Percentiles rank a stretch among this genome's conserved stretches.
phyloP scores from a whole-genome alignment of 2,888 invertebrate species.

The Phytoseiulus persimilis region DNA sequence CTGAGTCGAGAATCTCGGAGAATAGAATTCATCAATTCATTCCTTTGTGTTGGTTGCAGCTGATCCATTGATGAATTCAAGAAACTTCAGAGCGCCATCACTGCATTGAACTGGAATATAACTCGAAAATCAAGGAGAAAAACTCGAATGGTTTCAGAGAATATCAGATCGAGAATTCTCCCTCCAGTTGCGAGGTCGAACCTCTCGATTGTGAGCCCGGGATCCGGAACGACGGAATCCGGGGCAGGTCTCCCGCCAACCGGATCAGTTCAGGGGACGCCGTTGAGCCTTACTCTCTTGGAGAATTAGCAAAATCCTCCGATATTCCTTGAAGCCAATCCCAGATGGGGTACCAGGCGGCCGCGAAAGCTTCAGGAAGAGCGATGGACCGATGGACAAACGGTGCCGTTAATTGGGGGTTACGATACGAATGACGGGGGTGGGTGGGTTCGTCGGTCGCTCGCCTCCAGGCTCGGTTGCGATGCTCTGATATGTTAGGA shows the following conservation, averaged over 20 bases:
- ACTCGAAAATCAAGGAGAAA: too few relatives aligned
- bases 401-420: constrained; percentile 5
- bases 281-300: background rate
- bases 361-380: background rate
- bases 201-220: background rate
- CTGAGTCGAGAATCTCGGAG: too few relatives aligned
- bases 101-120: too few relatives aligned
- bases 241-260: background rate
- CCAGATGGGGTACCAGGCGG: background rate
- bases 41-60: too few relatives aligned
- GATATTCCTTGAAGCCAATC: background rate
- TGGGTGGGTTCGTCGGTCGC: background rate
- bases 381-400: background rate
- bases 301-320: background rate
- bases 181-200: too few relatives aligned
- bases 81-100: too few relatives aligned
- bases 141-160: too few relatives aligned
- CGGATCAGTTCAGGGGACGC: background rate
- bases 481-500: background rate
- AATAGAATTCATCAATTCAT: too few relatives aligned
- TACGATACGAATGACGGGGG: background rate
- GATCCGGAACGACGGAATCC: background rate
- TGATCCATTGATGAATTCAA: too few relatives aligned
- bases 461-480: too few relatives aligned
- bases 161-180: too few relatives aligned